Evolutionary conservation across 2,888 invertebrate genomes (phyloP), one percentile per base, ranked within the genome.

Genomic region (Cataglyphis altisquamis): DNA sequence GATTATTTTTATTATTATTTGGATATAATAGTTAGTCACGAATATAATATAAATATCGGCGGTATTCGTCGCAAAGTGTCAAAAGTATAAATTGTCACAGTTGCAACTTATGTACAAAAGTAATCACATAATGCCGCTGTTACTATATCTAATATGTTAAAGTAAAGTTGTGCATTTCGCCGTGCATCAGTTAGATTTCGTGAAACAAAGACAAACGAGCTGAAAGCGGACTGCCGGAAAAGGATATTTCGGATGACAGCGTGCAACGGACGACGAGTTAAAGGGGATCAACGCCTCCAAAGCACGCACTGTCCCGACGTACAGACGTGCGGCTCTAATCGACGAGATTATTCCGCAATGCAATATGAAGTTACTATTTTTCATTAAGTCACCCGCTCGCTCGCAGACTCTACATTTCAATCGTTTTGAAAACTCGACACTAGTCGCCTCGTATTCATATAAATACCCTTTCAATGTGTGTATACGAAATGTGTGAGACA

Each of bases 351-450:
- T 66, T 66, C 15, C 55, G 55, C 52, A 29, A 36, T 62, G 48
- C 60, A n/a, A 67, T 45, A 52, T 83, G 89, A 88, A 90, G 91
- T 92, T 91, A 91, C 91, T 91, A 92, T 93, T 93, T 93, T 93
- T 93, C 92, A 93, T 93, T 91, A 93, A 91, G 88, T 88, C 88
- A 73, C 55, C 73, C 36, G 32, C 21, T 5, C 84, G 84, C 80
- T 86, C 84, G 86, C 81, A 80, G 87, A 86, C 88, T 90, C 92
- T 89, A 93, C 92, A 93, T 93, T 93, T 93, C 92, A 92, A 93
- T 93, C 93, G 92, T 88, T 91, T 92, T 88, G 88, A 91, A 92
- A 92, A 92, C 87, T 52, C 85, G 86, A 29, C 83, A 84, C 70
- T 85, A 82, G 62, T 63, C 9, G 32, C 66, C 45, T 45, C 66